Base-by-base conservation (phyloP, 1,140 invertebrate species). In the Sitodiplosis mosellana region DNA sequence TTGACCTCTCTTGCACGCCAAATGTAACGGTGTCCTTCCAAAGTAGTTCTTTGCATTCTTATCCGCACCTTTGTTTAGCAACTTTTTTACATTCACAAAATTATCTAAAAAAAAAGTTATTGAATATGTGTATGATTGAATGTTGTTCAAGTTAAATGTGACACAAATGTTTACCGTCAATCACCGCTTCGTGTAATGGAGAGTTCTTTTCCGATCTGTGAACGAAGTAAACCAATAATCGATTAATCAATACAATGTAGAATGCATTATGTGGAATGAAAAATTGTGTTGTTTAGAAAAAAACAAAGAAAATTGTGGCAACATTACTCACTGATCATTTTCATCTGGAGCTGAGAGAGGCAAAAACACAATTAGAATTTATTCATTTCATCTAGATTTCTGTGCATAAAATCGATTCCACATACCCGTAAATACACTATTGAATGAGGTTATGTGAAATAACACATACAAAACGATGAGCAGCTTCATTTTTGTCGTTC, bases 1-100 rank as follows among this genome's bases (percentile, higher is more conserved):
- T 42, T 61, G 61, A 6, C 65, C 67, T 27, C 61, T 57, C 47
- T 61, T 53, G 19, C 63, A 59, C 11, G 69, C 70, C 43, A 66
- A 55, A 54, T 73, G 69, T 6, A 73, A 53, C 12, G 69, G 61
- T 10, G 59, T 55, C 18, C 45, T 49, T 14, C 54, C 53, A 46
- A 48, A 38, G 2, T 45, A 37, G 38, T 45, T 48, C 43, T 18
- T 37, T 14, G 45, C 14, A 48, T 56, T 55, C 6, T 53, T 33
- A 20, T 53, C 43, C 0, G 52, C 52, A 2, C 54, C 54, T 2
- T 48, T n/a, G 2, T 45, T 12, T 1, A 60, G 18, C 14, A 61
- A 33, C 33, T 49, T 37, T 36, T 42, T 48, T 22, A 52, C 53
- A 40, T 40, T 40, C 37, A 40, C 14, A 40, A 40, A 40, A 40